Evolutionary conservation across 2,888 invertebrate genomes (phyloP).

Genomic region (Drosophila putrida): DNA sequence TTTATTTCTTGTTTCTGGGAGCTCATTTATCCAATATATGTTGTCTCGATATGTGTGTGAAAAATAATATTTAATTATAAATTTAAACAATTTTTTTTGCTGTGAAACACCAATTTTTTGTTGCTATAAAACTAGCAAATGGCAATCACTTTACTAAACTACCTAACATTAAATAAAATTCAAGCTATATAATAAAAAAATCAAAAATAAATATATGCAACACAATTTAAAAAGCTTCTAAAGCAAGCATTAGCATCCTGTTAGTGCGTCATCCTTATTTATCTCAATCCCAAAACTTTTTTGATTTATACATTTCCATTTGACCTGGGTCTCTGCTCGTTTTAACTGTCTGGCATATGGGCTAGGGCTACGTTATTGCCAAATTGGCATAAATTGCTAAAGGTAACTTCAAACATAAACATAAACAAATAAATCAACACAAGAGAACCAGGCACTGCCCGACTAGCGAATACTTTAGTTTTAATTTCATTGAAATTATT

Average conservation of each 20-base stretch:
- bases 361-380: slow-evolving; percentile 38
- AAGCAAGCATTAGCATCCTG: background rate
- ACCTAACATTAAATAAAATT: slow-evolving; percentile 30
- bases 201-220: slow-evolving; percentile 12
- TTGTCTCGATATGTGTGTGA: slow-evolving; percentile 71
- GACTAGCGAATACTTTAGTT: slow-evolving; percentile 6
- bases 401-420: slow-evolving; percentile 39
- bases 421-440: slow-evolving; percentile 74
- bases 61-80: slow-evolving; percentile 52
- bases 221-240: background rate
- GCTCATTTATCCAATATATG: slow-evolving; percentile 68
- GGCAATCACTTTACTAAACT: slow-evolving; percentile 28
- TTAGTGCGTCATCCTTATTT: slow-evolving; percentile 3
- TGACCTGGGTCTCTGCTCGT: slow-evolving; percentile 36
- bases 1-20: slow-evolving; percentile 38
- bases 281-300: slow-evolving; percentile 23
- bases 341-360: slow-evolving; percentile 33
- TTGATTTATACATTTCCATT: slow-evolving; percentile 66
- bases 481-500: no score
- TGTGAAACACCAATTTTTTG: slow-evolving; percentile 58
- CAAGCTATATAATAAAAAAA: slow-evolving; percentile 8
- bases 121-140: slow-evolving; percentile 37
- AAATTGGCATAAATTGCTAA: slow-evolving; percentile 74
- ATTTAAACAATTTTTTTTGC: slow-evolving; percentile 38
- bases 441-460: background rate